A percentile compares a stretch with the other conserved stretches of the same genome.
These are phyloP conservation scores for Cottus gobio DNA, from an alignment of 2,113 vertebrate genomes.

Conservation along the genomic window DNA sequence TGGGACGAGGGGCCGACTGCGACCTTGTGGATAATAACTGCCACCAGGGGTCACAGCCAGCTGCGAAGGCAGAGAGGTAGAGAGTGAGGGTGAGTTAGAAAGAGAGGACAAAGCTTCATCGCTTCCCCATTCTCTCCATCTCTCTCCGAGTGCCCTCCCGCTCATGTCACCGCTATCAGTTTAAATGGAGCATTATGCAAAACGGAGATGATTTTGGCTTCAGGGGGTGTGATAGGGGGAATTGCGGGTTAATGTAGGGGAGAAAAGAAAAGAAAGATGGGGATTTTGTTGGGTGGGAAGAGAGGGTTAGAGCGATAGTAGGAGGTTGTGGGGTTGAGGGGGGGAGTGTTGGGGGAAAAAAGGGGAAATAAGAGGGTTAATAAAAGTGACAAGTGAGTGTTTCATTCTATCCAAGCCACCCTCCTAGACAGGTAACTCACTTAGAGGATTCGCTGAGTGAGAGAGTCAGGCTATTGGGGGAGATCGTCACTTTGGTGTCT, in stretches of 20 bases:
- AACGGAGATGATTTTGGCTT: constrained; percentile 79
- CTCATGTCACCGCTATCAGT: constrained; percentile 72
- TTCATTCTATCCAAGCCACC: constrained; percentile 82
- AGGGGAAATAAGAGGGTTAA: constrained; percentile 78
- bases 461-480: constrained; percentile 71
- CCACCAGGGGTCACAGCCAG: constrained; percentile 65
- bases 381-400: constrained; percentile 82
- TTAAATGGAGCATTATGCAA: constrained; percentile 81
- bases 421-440: constrained; percentile 80
- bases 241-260: constrained; percentile 72
- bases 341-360: constrained; percentile 5
- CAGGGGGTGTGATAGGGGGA: constrained; percentile 73
- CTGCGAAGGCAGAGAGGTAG: constrained; percentile 42
- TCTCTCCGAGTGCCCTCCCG: constrained; percentile 42
- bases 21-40: constrained; percentile 78
- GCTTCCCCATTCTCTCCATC: constrained; percentile 48
- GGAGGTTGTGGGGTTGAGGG: constrained; percentile 36
- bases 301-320: constrained; percentile 48
- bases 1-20: constrained; percentile 64
- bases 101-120: constrained; percentile 58
- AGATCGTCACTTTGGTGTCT: constrained; percentile 76
- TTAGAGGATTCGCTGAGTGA: constrained; percentile 80
- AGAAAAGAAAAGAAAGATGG: constrained; percentile 64
- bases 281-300: constrained; percentile 57
- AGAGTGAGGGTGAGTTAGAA: constrained; percentile 25